Conservation (phyloP, 2,113 vertebrate species). For the Odobenus rosmarus region DNA sequence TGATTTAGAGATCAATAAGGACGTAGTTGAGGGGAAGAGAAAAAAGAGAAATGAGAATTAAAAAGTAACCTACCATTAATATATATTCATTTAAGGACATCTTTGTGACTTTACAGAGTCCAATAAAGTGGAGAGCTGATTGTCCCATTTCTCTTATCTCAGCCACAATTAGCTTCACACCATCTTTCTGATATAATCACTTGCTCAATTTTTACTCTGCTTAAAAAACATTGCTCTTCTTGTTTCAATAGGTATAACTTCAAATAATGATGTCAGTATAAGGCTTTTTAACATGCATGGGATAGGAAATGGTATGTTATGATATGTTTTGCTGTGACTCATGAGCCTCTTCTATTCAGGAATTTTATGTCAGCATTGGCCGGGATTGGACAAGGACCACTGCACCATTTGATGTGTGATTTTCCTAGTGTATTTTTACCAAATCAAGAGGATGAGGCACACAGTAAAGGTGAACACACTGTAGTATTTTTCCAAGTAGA, state of each 20-base stretch:
- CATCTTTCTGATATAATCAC: neutral
- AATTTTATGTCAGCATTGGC: neutral
- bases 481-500: neutral
- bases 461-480: neutral
- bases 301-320: neutral
- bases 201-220: neutral
- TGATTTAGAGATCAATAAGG: slow-evolving; percentile 57
- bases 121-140: neutral
- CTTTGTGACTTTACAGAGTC: slow-evolving; percentile 4
- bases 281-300: neutral
- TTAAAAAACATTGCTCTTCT: neutral
- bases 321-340: neutral
- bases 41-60: neutral
- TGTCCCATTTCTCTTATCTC: neutral
- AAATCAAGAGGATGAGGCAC: neutral
- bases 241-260: neutral
- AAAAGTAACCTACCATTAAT: neutral
- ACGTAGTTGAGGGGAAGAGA: neutral
- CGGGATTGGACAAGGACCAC: neutral
- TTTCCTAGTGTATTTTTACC: neutral
- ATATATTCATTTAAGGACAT: neutral
- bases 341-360: neutral
- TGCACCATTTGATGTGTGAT: neutral
- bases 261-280: neutral
- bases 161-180: neutral